These are phyloP conservation scores for Podarcis raffonei DNA, from an alignment of 2,113 vertebrate species.

Conservation along the genomic window DNA sequence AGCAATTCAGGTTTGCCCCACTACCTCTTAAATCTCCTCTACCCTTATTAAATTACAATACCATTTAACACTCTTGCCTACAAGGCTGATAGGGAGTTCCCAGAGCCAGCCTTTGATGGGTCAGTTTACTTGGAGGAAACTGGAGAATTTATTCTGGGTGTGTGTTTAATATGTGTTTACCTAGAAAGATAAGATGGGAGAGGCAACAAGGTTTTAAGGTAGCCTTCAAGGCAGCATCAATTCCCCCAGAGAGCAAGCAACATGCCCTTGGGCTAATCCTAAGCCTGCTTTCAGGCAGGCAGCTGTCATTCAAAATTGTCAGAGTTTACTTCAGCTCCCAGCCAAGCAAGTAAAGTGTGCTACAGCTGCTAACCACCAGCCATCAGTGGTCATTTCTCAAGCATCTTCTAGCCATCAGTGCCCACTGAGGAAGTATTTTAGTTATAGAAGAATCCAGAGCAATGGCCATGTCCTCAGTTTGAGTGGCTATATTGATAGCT, in stretches of 20 bases:
- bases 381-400: not conserved
- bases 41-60: not conserved
- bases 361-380: not conserved
- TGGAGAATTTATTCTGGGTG: not conserved
- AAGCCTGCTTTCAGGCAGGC: not conserved
- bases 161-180: not conserved
- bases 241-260: not conserved
- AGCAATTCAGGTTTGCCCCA: not conserved
- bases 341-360: not conserved
- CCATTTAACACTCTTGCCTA: not conserved
- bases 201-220: not conserved
- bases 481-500: not conserved
- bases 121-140: not conserved
- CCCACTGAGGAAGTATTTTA: not conserved
- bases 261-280: not conserved
- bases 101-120: not conserved
- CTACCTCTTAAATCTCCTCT: not conserved
- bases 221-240: not conserved
- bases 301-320: not conserved
- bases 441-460: not conserved
- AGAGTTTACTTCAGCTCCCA: not conserved
- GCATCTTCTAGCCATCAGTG: not conserved
- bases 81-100: not conserved
- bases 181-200: not conserved
- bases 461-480: not conserved